These are phyloP conservation scores for Pluvianellus socialis DNA, from an alignment of 2,113 vertebrate genomes.

Conservation along the genomic window DNA sequence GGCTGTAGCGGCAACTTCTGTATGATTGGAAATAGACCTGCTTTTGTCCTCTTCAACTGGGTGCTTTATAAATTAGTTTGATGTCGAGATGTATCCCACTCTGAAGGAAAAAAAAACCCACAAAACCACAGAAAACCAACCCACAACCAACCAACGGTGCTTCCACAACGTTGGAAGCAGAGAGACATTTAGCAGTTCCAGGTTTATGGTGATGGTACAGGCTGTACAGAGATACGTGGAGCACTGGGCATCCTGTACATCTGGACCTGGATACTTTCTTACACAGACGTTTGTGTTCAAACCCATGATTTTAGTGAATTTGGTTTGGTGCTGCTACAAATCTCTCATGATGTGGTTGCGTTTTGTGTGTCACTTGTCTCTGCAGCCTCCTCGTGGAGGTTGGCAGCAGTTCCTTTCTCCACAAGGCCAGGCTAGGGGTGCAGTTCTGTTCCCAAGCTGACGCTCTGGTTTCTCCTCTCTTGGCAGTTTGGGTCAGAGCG, in stretches of 20 bases:
- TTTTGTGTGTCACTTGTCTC: neutral
- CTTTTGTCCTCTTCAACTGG: neutral
- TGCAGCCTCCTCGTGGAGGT: neutral
- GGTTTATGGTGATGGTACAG: rapidly evolving
- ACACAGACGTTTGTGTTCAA: neutral
- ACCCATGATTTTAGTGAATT: neutral
- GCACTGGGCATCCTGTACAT: neutral
- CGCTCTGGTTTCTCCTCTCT: neutral
- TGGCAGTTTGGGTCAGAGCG: constrained; percentile 90
- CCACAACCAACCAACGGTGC: neutral
- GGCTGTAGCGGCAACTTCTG: neutral
- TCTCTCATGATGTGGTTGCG: neutral
- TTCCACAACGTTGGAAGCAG: neutral
- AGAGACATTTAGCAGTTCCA: neutral
- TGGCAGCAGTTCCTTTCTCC: neutral
- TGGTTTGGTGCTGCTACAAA: neutral
- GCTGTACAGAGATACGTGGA: neutral
- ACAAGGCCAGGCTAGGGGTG: neutral
- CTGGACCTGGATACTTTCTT: neutral
- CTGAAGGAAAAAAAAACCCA: neutral
- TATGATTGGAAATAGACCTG: neutral
- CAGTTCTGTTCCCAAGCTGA: neutral
- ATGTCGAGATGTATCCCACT: neutral
- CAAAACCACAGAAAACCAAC: neutral
- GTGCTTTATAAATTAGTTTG: neutral